Evolutionary conservation across 2,888 invertebrate species (phyloP), one percentile per base, ranked within the genome.

Genomic region (Drosophila fulvimacula): DNA sequence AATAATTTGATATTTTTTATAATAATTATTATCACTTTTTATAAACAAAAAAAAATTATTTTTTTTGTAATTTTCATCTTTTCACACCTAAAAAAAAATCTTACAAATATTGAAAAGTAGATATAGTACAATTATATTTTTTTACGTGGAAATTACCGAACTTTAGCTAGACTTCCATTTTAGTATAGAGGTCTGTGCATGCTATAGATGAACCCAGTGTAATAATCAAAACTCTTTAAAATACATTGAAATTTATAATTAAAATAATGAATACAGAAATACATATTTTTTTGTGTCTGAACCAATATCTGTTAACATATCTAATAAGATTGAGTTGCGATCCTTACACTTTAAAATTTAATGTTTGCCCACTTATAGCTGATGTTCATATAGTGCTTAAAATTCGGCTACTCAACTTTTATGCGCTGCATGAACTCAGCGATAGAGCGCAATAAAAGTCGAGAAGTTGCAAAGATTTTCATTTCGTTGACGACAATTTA

Each of bases 381-480:
- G 59, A n/a, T 39, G 39, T 60, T 73, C 74, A 73, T 68, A 60
- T 36, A 79, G n/a, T 9, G 41, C 27, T 39, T 42, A 53, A 60
- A 46, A n/a, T 1, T 32, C 36, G 52, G 32, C 7, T 41, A 44
- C 32, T 44, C 59, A 62, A 34, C 11, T 39, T 48, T 60, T 48
- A 13, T 13, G 49, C 39, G 2, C 36, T 51, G 5, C 42, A 61
- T 77, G 55, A 77, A 65, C 49, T 30, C 36, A 36, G 19, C 36
- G 11, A 44, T 36, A 36, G 38, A 39, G 17, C 27, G 49, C 11
- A 24, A 6, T n/a, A n/a, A 17, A 10, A 0, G 0, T 24, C 24
- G 19, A 42, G 19, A 4, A 15, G 3, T 1, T 48, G 13, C 7
- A 27, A 39, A 19, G 7, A 1, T 4, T 15, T 44, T 24, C 24